phyloP scores from a whole-genome alignment of 1,140 invertebrate genomes.

The Psilanteris sp. region DNA sequence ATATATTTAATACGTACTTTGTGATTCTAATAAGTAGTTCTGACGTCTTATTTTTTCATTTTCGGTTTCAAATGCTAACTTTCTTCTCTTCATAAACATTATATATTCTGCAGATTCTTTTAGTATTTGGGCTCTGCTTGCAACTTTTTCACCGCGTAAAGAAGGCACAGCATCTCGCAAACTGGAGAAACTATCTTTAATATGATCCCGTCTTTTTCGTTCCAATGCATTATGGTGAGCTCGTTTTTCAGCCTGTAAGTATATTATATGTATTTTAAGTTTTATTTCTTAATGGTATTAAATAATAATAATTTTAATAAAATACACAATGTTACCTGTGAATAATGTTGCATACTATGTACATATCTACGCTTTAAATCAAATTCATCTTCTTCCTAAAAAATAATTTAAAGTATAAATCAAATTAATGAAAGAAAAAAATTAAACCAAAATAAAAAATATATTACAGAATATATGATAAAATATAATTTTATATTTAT shows the following conservation, averaged over 20 bases:
- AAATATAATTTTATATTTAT: no score
- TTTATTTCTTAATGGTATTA: neutral
- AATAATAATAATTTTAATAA: neutral
- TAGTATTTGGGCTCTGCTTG: conserved; percentile 97
- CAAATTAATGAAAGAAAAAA: no score
- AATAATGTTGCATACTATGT: conserved; percentile 81
- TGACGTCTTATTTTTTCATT: conserved; percentile 96
- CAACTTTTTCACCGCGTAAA: conserved; percentile 96
- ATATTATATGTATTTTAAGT: neutral
- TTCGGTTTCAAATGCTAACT: conserved; percentile 94
- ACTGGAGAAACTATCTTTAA: conserved; percentile 98
- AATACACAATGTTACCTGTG: conserved; percentile 77
- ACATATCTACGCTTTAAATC: conserved; percentile 81
- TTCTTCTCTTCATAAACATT: conserved; percentile 95
- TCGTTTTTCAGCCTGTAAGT: conserved; percentile 90
- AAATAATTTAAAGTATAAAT: no score
- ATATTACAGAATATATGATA: no score
- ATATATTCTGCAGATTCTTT: conserved; percentile 99
- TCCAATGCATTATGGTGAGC: conserved; percentile 99
- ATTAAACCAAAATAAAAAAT: no score
- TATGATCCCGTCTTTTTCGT: conserved; percentile 96
- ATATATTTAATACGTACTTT: conserved; percentile 84
- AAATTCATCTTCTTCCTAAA: conserved; percentile 85
- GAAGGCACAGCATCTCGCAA: conserved; percentile 95
- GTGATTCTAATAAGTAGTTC: conserved; percentile 92